Evolutionary conservation across 2,888 invertebrate genomes (phyloP).

Genomic region (Chaitophorus viminalis): DNA sequence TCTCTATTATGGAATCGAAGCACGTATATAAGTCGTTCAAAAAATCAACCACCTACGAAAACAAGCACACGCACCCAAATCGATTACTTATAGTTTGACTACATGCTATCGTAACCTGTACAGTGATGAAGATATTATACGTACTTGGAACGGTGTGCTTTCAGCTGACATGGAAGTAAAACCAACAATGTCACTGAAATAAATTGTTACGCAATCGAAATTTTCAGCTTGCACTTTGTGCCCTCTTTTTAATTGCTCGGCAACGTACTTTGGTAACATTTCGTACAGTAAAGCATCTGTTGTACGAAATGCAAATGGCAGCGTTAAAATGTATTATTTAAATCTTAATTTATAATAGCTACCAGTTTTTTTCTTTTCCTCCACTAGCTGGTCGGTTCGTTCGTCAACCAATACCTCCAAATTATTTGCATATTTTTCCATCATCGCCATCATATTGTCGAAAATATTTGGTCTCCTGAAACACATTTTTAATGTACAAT

Average conservation of each 20-base stretch:
- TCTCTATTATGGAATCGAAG: slow-evolving; percentile 92
- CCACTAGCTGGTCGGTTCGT: slow-evolving; percentile 89
- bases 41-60: slow-evolving; percentile 86
- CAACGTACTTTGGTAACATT: slow-evolving; percentile 90
- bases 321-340: not conserved
- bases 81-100: not conserved
- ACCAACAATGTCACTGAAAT: slow-evolving; percentile 94
- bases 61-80: not conserved
- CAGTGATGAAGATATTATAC: not conserved
- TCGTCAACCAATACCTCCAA: slow-evolving; percentile 93
- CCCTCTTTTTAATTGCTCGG: slow-evolving; percentile 90
- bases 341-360: slow-evolving; percentile 48
- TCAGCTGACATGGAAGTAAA: slow-evolving; percentile 93
- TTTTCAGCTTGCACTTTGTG: slow-evolving; percentile 89
- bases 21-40: slow-evolving; percentile 93
- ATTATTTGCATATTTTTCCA: slow-evolving; percentile 97
- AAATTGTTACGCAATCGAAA: slow-evolving; percentile 92
- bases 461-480: slow-evolving; percentile 92
- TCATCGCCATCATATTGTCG: slow-evolving; percentile 97
- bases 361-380: slow-evolving; percentile 97
- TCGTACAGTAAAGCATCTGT: slow-evolving; percentile 85
- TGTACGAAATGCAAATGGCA: slow-evolving; percentile 54
- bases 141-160: slow-evolving; percentile 85
- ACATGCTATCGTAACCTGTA: not conserved
- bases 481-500: slow-evolving; percentile 20